Percentiles rank a stretch among this genome's conserved stretches.
Evolutionary conservation across 2,113 vertebrate species (phyloP).

Genomic region (Capreolus pygargus): DNA sequence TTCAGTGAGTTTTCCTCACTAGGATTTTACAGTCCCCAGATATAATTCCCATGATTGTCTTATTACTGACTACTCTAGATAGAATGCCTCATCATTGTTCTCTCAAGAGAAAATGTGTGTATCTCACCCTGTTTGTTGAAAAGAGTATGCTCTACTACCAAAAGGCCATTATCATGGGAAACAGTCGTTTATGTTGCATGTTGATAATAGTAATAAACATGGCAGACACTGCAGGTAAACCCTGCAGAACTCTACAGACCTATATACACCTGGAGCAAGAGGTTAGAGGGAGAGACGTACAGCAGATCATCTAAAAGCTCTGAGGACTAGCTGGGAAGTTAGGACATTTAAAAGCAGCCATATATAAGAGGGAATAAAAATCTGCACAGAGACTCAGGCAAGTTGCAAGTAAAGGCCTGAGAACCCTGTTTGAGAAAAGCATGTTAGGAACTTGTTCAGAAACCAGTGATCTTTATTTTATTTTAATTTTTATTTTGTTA

Average conservation of each 20-base stretch:
- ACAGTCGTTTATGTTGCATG: background rate
- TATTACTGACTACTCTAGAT: background rate
- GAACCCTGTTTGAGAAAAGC: background rate
- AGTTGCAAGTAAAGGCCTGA: background rate
- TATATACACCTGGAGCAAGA: background rate
- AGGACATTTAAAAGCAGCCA: background rate
- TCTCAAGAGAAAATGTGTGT: background rate
- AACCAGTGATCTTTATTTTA: background rate
- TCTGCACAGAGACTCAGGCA: background rate
- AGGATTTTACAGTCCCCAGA: background rate
- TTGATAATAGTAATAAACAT: background rate
- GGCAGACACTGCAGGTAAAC: background rate
- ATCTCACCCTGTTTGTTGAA: background rate
- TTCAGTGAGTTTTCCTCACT: background rate
- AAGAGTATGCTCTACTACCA: background rate
- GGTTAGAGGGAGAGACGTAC: background rate
- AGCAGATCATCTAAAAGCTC: background rate
- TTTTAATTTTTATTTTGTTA: too few species aligned
- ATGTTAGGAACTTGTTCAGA: rapidly evolving
- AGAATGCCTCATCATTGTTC: background rate
- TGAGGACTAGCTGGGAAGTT: background rate
- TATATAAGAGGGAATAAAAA: background rate
- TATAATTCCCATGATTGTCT: background rate
- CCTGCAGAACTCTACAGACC: background rate
- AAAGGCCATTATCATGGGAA: background rate